phyloP scores from a whole-genome alignment of 2,888 invertebrate species.

The Pterostichus madidus region DNA sequence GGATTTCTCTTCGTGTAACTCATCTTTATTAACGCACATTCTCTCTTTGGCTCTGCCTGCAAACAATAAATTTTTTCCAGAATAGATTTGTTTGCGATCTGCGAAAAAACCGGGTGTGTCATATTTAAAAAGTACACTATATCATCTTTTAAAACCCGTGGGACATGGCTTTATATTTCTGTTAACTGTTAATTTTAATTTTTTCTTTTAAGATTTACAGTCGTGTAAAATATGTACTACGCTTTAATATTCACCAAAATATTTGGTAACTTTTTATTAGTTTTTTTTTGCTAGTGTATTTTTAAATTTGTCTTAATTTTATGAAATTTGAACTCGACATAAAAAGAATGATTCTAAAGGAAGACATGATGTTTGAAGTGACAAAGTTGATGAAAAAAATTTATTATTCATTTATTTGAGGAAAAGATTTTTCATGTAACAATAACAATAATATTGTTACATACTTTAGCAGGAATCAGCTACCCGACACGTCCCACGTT shows the following conservation, averaged over 20 bases:
- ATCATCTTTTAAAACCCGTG: slow-evolving; percentile 33
- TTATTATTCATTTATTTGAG: too few species aligned
- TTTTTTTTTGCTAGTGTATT: background rate
- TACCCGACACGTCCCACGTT: too few species aligned
- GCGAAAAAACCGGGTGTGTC: slow-evolving; percentile 52
- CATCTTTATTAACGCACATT: slow-evolving; percentile 56
- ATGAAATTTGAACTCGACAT: background rate
- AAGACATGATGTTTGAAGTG: background rate
- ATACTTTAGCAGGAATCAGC: too few species aligned
- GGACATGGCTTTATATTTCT: slow-evolving; percentile 40
- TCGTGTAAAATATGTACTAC: slow-evolving; percentile 34
- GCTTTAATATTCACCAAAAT: slow-evolving; percentile 32
- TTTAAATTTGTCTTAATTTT: background rate
- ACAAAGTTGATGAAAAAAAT: too few species aligned
- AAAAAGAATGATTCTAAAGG: background rate
- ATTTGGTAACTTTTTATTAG: background rate
- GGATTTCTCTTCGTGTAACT: slow-evolving; percentile 47
- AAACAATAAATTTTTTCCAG: slow-evolving; percentile 50
- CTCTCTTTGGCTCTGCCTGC: slow-evolving; percentile 26
- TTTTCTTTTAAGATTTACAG: slow-evolving; percentile 47
- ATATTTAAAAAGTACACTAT: slow-evolving; percentile 41
- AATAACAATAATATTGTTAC: too few species aligned
- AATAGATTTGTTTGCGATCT: slow-evolving; percentile 42
- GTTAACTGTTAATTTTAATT: slow-evolving; percentile 48
- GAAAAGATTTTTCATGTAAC: too few species aligned